Conservation (phyloP, 2,888 invertebrate species). For the Scaptomyza parva region DNA sequence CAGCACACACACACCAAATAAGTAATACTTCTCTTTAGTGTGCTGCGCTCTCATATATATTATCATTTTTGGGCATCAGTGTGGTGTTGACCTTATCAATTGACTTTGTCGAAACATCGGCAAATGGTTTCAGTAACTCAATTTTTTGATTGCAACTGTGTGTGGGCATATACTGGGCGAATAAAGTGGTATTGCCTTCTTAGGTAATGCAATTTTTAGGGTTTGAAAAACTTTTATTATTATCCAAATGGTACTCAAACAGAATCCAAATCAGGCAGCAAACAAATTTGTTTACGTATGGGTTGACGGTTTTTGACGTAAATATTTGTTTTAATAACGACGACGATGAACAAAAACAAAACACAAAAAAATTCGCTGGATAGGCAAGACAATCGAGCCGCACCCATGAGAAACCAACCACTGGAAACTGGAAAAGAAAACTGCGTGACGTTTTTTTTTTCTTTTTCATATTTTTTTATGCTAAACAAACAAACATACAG, state of each 20-base stretch:
- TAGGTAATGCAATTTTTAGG: conserved; percentile 1
- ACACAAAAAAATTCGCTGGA: conserved; percentile 24
- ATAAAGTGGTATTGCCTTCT: conserved; percentile 3
- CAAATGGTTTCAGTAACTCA: conserved; percentile 10
- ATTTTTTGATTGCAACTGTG: background rate
- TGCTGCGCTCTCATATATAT: conserved; percentile 6
- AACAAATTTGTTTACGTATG: background rate
- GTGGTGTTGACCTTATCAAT: conserved; percentile 51
- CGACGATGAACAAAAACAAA: no score
- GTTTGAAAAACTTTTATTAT: background rate
- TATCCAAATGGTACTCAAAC: background rate
- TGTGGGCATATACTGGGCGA: background rate
- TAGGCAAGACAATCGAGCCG: conserved; percentile 31
- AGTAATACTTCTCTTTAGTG: conserved; percentile 1
- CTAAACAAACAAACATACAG: background rate
- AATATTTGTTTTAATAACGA: conserved; percentile 49
- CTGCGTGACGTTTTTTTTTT: conserved; percentile 41
- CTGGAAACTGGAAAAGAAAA: conserved; percentile 67
- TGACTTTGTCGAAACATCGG: conserved; percentile 31
- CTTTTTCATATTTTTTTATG: background rate
- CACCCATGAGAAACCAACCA: conserved; percentile 50
- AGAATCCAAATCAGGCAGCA: conserved; percentile 12
- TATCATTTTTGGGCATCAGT: conserved; percentile 35
- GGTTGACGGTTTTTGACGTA: conserved; percentile 39
- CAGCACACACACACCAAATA: conserved; percentile 1